Evolutionary conservation across 2,797 vertebrate genomes (phyloP).

Genomic region (Pempheris klunzingeri): DNA sequence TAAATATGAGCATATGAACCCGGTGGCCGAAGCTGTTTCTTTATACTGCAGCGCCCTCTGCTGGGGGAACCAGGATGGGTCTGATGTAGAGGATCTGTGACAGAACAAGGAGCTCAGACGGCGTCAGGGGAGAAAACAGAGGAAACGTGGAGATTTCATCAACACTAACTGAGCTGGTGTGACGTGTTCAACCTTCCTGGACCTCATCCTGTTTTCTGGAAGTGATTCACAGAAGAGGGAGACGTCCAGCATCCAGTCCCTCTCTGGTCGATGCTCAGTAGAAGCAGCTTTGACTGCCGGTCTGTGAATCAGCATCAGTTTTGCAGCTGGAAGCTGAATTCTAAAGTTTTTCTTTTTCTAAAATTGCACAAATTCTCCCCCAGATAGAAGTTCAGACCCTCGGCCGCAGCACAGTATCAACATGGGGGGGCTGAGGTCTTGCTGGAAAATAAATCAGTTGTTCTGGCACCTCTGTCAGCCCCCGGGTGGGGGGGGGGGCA

Average conservation of each 20-base stretch:
- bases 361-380: not conserved
- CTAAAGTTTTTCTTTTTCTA: not conserved
- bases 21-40: not conserved
- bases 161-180: too few relatives aligned
- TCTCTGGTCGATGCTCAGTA: not conserved
- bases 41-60: slow-evolving; percentile 74
- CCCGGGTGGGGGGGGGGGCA: too few relatives aligned
- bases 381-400: not conserved
- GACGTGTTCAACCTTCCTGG: too few relatives aligned
- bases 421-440: not conserved
- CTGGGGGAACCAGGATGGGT: slow-evolving; percentile 47
- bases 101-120: not conserved
- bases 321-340: too few relatives aligned
- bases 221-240: too few relatives aligned
- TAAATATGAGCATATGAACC: not conserved
- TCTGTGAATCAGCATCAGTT: too few relatives aligned
- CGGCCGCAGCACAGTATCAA: not conserved
- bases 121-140: not conserved
- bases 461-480: not conserved
- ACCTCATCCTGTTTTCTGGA: too few relatives aligned
- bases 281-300: too few relatives aligned
- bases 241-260: too few relatives aligned
- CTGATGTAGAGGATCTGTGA: too few relatives aligned
- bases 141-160: not conserved
- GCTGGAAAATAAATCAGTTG: not conserved